phyloP scores from a whole-genome alignment of 2,113 vertebrate genomes.

The Oreochromis spilurus region DNA sequence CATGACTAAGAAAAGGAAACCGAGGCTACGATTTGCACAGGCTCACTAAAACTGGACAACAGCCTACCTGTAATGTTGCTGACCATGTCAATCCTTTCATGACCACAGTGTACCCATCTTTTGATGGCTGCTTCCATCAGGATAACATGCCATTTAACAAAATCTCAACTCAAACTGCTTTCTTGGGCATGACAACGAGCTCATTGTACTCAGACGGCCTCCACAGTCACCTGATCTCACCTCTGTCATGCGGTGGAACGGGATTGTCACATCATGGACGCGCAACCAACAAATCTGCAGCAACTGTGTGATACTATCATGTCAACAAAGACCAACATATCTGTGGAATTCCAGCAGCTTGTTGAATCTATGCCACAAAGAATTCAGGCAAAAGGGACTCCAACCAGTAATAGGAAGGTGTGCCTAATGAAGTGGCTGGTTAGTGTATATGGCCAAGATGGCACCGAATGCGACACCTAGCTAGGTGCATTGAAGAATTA shows the following conservation, averaged over 20 bases:
- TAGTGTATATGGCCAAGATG: background rate
- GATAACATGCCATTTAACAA: background rate
- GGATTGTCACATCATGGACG: background rate
- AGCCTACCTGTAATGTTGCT: background rate
- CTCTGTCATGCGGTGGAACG: background rate
- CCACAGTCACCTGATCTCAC: background rate
- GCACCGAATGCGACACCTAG: background rate
- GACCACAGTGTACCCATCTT: background rate
- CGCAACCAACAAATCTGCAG: background rate
- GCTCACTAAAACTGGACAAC: background rate
- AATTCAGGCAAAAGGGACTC: background rate
- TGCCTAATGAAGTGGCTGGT: background rate
- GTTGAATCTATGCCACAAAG: background rate
- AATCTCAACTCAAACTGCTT: background rate
- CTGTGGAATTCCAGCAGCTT: background rate
- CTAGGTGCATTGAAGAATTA: background rate
- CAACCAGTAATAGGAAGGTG: background rate
- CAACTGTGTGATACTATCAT: background rate
- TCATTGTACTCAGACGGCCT: background rate
- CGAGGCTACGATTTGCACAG: background rate
- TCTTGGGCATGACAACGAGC: background rate
- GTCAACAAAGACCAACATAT: background rate
- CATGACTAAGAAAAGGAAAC: background rate
- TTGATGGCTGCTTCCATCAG: background rate
- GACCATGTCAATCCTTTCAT: background rate